Base-by-base conservation (phyloP, 2,888 invertebrate genomes). In the Xestia c-nigrum region DNA sequence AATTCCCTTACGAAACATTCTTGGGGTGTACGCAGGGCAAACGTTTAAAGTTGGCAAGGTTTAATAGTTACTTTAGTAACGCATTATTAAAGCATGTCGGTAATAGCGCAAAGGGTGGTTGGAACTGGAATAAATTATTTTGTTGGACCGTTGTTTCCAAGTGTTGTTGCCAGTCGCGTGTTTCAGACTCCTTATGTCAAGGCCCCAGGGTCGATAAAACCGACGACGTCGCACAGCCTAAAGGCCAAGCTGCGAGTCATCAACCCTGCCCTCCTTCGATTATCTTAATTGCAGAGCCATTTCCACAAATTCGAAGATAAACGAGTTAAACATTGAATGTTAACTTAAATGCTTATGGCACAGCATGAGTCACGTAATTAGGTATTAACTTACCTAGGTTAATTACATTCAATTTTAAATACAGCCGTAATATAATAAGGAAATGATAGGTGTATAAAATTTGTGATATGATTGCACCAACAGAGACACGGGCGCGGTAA, bases 261-360 rank as follows among this genome's bases (percentile, higher is more conserved):
- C 90, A 93, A 91, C 94, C 93, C 91, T 92, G 94, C 89, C 92
- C 94, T 91, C 91, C 81, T 94, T 94, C 84, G 87, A 89, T 90
- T 90, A 93, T 92, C 91, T 92, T 90, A 92, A 93, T 91, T 91
- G 88, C 89, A 74, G 75, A 76, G 81, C 82, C 87, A 85, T 91
- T 92, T 89, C 88, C 87, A 90, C 84, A 84, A 83, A 83, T 73
- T 76, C 61, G 24, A 85, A 69, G 75, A 79, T 72, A 85, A 86
- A 78, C 24, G 74, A 83, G 80, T 81, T 84, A 80, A 80, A 77
- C 70, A 77, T 66, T 69, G 40, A 64, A 70, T 78, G 68, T 64
- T 87, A 86, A 87, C 71, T 72, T 5, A 72, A 72, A 66, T 46
- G 74, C 59, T 70, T 65, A 71, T 40, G 76, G 46, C 52, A 70